Evolutionary conservation across 2,888 invertebrate species (phyloP), one percentile per base, ranked within the genome.

Genomic region (Eupithecia dodoneata): DNA sequence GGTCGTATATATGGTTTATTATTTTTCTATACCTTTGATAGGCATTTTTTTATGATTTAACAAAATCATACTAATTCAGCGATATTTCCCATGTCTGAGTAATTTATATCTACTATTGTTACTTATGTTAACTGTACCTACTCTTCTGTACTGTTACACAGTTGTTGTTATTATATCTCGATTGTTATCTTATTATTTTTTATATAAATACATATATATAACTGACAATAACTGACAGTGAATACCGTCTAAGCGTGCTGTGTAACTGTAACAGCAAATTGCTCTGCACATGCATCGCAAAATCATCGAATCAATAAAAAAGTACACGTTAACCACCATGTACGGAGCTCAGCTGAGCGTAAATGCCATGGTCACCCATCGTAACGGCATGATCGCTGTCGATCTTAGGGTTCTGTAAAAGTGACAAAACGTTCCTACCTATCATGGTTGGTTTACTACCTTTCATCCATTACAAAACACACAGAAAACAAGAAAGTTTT

Each of bases 311-410:
- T 83, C 77, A 80, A 84, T 85, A 84, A 93, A 93, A 93, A 93
- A 93, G 89, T 87, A 90, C 90, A 92, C 90, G 89, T 88, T 85
- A 89, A 86, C 87, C 85, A 86, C 90, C 91, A 90, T 93, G 89
- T 91, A 91, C 81, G 90, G 91, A 83, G 85, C 80, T 80, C 91
- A 93, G 86, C 91, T 87, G 89, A 92, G 91, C 95, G 94, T 95
- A 94, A 95, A 95, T 95, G 93, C 94, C 95, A 95, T 90, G 94
- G 92, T 88, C 94, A 94, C 83, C 92, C 92, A 93, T 91, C 89
- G 94, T 91, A 90, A 93, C 94, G 88, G 87, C 90, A 88, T 88
- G 91, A 91, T 92, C 91, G 87, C 82, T 80, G 47, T 83, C 87
- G 84, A 87, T 88, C 90, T 93, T 80, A 80, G 81, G 49, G 83